Evolutionary conservation across 2,797 vertebrate genomes (phyloP), one percentile per base, ranked within the genome.

Genomic region (Ctenochaetus hawaiiensis): DNA sequence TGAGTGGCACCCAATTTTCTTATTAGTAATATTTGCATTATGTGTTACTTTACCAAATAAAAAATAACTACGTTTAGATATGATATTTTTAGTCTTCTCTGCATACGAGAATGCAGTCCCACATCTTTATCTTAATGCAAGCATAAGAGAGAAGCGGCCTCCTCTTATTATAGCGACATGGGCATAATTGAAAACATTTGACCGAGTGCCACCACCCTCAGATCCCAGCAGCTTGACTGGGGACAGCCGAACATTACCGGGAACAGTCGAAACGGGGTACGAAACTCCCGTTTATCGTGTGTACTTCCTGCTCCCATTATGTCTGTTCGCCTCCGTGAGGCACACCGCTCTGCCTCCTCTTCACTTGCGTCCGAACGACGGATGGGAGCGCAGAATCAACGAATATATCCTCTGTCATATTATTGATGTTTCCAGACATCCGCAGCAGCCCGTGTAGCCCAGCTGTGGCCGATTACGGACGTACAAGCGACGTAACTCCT

Each of bases 251-350:
- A 74, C 63, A 54, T 71, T 61, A 64, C 86, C 84, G 91, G 82
- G 78, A 86, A 73, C 68, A 34, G 81, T 76, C 92, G 90, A 91
- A 78, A 74, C 72, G 59, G 79, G 73, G 80, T 67, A 74, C 77
- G 81, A 87, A 76, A 89, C 68, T 85, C 87, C 72, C 76, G 61
- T 83, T 86, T 69, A 61, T 75, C 80, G 81, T 86, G 78, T 81
- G 78, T 78, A 91, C 92, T 94, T 94, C 93, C 94, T 94, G 93
- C 78, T 91, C 85, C 90, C 81, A 81, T 87, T 79, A 72, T 44
- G 78, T 53, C 51, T 67, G 1, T 37, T 17, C 5, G 62, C 73
- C 81, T 87, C 78, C 77, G 56, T 87, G 82, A 80, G 60, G 54
- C 71, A 13, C 85, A 2, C 14, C 66, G 65, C 79, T 66, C 75